Conservation (phyloP, 1,140 invertebrate species). For the Lysiphlebus fabarum region DNA sequence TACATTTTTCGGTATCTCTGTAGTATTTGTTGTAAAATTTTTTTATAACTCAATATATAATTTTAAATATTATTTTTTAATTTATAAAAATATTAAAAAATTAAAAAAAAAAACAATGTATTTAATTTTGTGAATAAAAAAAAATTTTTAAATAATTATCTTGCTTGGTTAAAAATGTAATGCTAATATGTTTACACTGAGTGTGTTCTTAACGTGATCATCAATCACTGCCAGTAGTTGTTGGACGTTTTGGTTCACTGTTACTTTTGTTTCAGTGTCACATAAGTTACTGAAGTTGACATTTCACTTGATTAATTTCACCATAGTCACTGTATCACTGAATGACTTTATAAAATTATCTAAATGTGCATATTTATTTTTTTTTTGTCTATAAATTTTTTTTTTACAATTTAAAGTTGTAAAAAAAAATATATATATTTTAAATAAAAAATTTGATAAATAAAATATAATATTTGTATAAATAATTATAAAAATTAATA, state of each 20-base stretch:
- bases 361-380: not conserved
- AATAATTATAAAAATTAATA: too few species aligned
- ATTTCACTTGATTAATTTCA: too few species aligned
- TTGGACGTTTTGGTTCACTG: conserved; percentile 6
- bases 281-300: conserved; percentile 7
- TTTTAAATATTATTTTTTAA: too few species aligned
- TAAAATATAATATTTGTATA: too few species aligned
- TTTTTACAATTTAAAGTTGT: not conserved
- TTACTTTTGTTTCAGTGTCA: conserved; percentile 15
- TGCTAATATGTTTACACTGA: conserved; percentile 52
- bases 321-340: too few species aligned
- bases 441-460: not conserved
- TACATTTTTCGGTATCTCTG: conserved; percentile 30
- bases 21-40: conserved; percentile 9
- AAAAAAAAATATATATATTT: not conserved
- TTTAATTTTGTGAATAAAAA: not conserved
- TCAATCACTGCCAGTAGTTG: conserved; percentile 44
- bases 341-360: not conserved
- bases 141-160: conserved; percentile 1
- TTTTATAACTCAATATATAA: too few species aligned
- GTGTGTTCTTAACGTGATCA: conserved; percentile 42
- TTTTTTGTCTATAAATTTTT: not conserved
- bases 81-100: too few species aligned
- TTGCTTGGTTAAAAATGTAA: conserved; percentile 22
- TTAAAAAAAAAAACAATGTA: too few species aligned